Evolutionary conservation across 2,888 invertebrate genomes (phyloP).

Genomic region (Parasteatoda lunata): DNA sequence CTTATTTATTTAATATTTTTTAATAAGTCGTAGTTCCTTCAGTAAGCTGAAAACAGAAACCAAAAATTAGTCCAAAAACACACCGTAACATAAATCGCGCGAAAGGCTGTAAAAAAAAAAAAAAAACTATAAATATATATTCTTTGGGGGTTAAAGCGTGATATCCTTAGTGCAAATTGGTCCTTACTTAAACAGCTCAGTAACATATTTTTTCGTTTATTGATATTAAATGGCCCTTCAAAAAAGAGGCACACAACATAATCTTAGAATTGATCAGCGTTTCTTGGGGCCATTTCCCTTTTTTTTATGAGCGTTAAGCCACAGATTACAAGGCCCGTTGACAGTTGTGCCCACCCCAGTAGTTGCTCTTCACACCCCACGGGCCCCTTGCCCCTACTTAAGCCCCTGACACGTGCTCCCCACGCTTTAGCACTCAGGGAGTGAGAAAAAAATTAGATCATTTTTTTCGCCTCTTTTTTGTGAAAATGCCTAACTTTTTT

Average conservation of each 20-base stretch:
- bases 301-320: conserved; percentile 49
- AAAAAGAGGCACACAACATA: conserved; percentile 41
- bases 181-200: background rate
- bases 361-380: conserved; percentile 40
- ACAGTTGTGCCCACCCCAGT: conserved; percentile 51
- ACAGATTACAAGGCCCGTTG: conserved; percentile 63
- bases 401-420: conserved; percentile 51
- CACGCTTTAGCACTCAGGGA: conserved; percentile 16
- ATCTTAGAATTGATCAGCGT: conserved; percentile 24
- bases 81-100: too few relatives aligned
- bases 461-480: conserved; percentile 2
- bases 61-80: too few relatives aligned
- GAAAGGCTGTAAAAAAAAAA: too few relatives aligned
- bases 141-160: conserved; percentile 1
- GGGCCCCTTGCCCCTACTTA: conserved; percentile 42
- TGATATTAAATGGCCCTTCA: conserved; percentile 44
- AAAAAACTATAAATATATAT: too few relatives aligned
- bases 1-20: too few relatives aligned
- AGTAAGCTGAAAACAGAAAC: too few relatives aligned
- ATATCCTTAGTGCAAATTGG: conserved; percentile 32
- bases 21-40: too few relatives aligned
- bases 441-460: conserved; percentile 4
- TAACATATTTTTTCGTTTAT: conserved; percentile 37
- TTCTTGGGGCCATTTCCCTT: conserved; percentile 6
- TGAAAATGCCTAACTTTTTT: conserved; percentile 26